Conservation (phyloP, 2,888 invertebrate genomes). For the Physocephala rufipes region DNA sequence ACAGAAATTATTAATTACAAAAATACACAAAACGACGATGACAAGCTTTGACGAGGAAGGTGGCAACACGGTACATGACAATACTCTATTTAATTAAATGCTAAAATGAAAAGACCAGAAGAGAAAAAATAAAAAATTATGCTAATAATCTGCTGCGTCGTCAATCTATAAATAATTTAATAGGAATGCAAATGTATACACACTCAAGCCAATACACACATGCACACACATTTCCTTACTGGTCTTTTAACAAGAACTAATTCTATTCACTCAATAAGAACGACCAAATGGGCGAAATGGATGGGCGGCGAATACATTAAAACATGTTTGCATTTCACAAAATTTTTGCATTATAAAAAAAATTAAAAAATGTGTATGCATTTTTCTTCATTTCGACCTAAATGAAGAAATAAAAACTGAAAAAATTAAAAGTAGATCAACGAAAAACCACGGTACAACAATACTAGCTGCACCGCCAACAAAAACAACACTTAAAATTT, state of each 20-base stretch:
- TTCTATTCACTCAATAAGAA: background rate
- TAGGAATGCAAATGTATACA: background rate
- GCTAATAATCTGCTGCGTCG: background rate
- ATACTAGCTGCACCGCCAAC: conserved; percentile 12
- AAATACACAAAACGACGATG: background rate
- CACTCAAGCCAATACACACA: background rate
- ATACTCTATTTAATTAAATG: conserved; percentile 2
- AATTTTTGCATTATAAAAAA: background rate
- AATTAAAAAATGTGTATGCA: conserved; percentile 34
- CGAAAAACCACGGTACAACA: conserved; percentile 19
- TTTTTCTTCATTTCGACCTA: conserved; percentile 33
- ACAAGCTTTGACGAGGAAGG: background rate
- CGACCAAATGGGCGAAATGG: background rate
- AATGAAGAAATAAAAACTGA: conserved; percentile 16
- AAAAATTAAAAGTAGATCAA: conserved; percentile 23
- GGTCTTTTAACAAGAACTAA: too few species aligned
- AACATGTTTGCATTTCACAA: conserved; percentile 16
- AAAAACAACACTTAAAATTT: conserved; percentile 3
- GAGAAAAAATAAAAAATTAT: conserved; percentile 4
- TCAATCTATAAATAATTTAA: conserved; percentile 5
- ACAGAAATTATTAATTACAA: background rate
- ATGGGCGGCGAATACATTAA: background rate
- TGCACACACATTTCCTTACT: background rate
- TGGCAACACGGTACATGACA: background rate
- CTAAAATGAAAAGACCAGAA: background rate